Conservation (phyloP, 2,113 vertebrate species). For the Microcebus tavaratra region DNA sequence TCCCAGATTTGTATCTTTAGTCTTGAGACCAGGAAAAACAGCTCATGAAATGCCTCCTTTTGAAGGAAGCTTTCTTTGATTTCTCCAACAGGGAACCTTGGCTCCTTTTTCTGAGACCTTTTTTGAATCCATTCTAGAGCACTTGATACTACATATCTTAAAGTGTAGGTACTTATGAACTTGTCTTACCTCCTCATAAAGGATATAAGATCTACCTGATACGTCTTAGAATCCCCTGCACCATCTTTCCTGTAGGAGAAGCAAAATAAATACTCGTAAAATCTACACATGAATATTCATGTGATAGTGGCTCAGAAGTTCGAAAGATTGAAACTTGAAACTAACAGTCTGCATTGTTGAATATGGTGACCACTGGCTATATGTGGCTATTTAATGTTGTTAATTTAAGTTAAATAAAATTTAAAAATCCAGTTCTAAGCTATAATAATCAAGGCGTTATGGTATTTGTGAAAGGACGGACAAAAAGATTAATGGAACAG, state of each 20-base stretch:
- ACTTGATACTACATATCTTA: not conserved
- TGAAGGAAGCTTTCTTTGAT: not conserved
- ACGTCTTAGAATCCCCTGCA: not conserved
- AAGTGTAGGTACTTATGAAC: not conserved
- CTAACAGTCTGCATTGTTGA: not conserved
- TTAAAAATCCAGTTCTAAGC: not conserved
- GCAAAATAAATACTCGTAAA: slow-evolving; percentile 6
- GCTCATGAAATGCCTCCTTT: not conserved
- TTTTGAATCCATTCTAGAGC: not conserved
- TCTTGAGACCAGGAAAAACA: not conserved
- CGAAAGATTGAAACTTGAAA: slow-evolving; percentile 35
- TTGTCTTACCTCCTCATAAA: not conserved
- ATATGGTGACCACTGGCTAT: not conserved
- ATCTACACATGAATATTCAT: not conserved
- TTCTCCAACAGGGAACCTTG: not conserved
- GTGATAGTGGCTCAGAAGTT: not conserved
- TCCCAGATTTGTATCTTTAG: not conserved
- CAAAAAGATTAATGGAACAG: not conserved
- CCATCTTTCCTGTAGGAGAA: not conserved
- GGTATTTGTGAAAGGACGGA: not conserved
- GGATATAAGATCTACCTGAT: not conserved
- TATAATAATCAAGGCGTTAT: not conserved
- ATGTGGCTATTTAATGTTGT: not conserved
- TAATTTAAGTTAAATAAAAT: not conserved
- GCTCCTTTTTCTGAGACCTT: not conserved